phyloP scores from a whole-genome alignment of 2,888 invertebrate species.

The Asteroscopus sphinx region DNA sequence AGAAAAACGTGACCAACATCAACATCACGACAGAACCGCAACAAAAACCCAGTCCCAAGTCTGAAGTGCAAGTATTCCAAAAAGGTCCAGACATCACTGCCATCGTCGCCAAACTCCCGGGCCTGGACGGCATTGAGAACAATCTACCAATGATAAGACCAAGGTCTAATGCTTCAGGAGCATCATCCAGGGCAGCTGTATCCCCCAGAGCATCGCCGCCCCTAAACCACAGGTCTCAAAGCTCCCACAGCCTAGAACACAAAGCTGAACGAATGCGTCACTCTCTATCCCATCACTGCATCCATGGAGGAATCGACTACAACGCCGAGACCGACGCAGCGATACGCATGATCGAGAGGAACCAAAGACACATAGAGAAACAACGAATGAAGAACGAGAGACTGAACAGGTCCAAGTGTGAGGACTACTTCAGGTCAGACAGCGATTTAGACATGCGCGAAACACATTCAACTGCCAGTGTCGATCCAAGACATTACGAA shows the following conservation, averaged over 20 bases:
- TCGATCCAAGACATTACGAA: conserved; percentile 74
- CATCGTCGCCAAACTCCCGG: conserved; percentile 91
- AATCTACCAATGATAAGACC: conserved; percentile 86
- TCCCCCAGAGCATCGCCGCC: conserved; percentile 78
- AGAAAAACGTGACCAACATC: conserved; percentile 92
- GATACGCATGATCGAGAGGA: conserved; percentile 89
- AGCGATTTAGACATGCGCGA: conserved; percentile 79
- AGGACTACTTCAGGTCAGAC: conserved; percentile 83
- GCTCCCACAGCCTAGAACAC: conserved; percentile 86
- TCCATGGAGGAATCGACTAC: conserved; percentile 86
- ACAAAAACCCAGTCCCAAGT: conserved; percentile 81
- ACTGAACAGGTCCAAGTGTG: conserved; percentile 76
- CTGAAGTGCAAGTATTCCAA: conserved; percentile 92
- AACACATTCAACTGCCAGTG: conserved; percentile 62
- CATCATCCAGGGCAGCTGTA: conserved; percentile 86
- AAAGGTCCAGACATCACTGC: conserved; percentile 95
- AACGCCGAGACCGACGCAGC: conserved; percentile 90
- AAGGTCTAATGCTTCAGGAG: conserved; percentile 89
- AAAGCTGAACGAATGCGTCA: conserved; percentile 80
- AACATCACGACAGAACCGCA: conserved; percentile 91
- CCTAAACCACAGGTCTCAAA: conserved; percentile 78
- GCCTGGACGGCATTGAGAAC: conserved; percentile 83
- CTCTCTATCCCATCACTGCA: conserved; percentile 85
- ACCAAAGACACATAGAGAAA: conserved; percentile 90
- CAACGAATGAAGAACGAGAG: conserved; percentile 85